These are phyloP conservation scores for Augochlorella aurata DNA, from an alignment of 2,888 invertebrate species.

Conservation along the genomic window DNA sequence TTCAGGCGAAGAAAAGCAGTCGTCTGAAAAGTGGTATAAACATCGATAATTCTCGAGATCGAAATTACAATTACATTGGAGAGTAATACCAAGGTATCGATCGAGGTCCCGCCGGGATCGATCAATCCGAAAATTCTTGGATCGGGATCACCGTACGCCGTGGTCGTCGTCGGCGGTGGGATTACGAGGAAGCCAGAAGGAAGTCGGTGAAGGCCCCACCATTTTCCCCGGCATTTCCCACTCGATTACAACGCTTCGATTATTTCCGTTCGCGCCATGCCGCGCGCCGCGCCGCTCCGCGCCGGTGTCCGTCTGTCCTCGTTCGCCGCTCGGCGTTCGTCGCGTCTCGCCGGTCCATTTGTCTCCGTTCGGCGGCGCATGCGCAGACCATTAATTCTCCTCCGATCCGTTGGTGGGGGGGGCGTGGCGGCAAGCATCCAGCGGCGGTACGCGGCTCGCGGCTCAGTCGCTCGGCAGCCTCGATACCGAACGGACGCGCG, in stretches of 20 bases:
- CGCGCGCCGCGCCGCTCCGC: constrained; percentile 28
- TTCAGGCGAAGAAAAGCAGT: too few relatives aligned
- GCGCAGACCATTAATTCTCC: background rate
- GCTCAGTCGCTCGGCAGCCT: constrained; percentile 78
- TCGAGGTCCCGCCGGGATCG: too few relatives aligned
- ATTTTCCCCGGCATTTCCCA: constrained; percentile 50
- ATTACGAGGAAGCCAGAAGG: constrained; percentile 76
- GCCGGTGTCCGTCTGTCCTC: constrained; percentile 41
- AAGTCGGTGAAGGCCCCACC: constrained; percentile 68
- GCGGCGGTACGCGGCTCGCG: constrained; percentile 60
- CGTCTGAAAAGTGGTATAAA: too few relatives aligned
- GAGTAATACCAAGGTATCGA: too few relatives aligned
- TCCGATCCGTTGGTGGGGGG: constrained; percentile 38
- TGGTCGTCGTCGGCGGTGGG: constrained; percentile 53
- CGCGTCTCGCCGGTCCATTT: constrained; percentile 50
- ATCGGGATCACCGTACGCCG: constrained; percentile 14
- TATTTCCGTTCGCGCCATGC: constrained; percentile 62
- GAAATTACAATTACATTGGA: too few relatives aligned
- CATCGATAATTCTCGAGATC: too few relatives aligned
- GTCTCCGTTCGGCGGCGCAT: constrained; percentile 48
- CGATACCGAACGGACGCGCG: constrained; percentile 66
- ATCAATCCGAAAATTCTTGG: too few relatives aligned
- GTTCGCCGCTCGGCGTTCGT: constrained; percentile 21
- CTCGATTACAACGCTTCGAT: constrained; percentile 64
- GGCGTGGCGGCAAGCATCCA: constrained; percentile 71